Percentiles rank a stretch among this genome's conserved stretches.
Conservation (phyloP, 2,113 vertebrate species). For the Solea solea region DNA sequence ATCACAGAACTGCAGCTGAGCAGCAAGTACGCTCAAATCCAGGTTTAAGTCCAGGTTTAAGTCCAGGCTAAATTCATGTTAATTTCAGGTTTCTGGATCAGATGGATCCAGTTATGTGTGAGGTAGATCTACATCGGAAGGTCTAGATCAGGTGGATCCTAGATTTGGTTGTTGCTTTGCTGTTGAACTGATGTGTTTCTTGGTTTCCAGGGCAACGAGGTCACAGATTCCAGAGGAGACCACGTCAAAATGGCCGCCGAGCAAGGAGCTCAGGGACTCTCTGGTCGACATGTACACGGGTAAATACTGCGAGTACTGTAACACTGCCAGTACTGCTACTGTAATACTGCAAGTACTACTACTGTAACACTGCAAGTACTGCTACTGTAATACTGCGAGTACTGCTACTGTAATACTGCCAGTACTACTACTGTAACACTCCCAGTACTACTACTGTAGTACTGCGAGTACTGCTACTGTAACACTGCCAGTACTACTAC, state of each 20-base stretch:
- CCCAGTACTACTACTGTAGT: neutral
- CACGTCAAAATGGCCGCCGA: constrained; percentile 42
- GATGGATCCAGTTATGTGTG: too few species aligned
- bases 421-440: neutral
- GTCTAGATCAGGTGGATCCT: too few species aligned
- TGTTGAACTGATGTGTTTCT: neutral
- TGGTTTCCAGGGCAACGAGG: constrained; percentile 55
- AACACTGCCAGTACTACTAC: neutral
- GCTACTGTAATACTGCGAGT: neutral
- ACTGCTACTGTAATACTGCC: neutral
- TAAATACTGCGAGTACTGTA: constrained; percentile 3
- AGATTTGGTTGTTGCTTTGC: too few species aligned
- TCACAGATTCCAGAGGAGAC: constrained; percentile 53
- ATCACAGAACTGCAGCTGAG: constrained; percentile 68
- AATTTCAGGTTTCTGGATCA: too few species aligned
- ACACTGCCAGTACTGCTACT: neutral
- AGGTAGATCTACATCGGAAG: too few species aligned
- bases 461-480: neutral
- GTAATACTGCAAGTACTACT: neutral
- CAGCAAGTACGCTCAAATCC: constrained; percentile 45
- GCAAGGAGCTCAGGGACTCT: constrained; percentile 67
- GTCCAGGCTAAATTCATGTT: too few species aligned
- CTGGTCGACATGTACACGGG: constrained; percentile 76
- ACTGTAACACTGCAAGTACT: neutral
- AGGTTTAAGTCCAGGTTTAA: too few species aligned